Evolutionary conservation across 2,888 invertebrate genomes (phyloP), one percentile per base, ranked within the genome.

Genomic region (Scaptomyza cyrtandrae): DNA sequence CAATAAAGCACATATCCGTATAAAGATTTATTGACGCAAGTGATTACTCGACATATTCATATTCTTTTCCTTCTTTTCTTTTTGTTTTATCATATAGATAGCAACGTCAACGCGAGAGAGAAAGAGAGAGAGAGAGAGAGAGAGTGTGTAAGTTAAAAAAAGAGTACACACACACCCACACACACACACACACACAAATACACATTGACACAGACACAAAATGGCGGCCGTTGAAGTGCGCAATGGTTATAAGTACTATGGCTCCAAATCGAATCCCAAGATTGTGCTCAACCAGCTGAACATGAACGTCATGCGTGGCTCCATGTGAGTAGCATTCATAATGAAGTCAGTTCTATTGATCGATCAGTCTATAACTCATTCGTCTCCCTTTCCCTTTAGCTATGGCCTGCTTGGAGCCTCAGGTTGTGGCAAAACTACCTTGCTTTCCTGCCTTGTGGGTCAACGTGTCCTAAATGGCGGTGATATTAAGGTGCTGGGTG

Each of bases 351-450:
- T 13, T n/a, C 24, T n/a, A 16, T 44, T 19, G 16, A 44, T 43
- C n/a, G 13, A 56, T 48, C 48, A 24, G 60, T 75, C 46, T 19
- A 61, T 57, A 35, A 48, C 41, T 6, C n/a, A 9, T 14, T 16
- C 14, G 14, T n/a, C 24, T 7, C 13, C 6, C 24, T 4, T 10
- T 1, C 7, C 19, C 5, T 0, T 0, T 43, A 96, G 96, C 85
- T 98, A 98, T 90, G 97, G 97, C 31, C 93, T 98, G 7, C 93
- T 98, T 19, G 98, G 98, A 1, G 96, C 98, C 0, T 97, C 97
- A 79, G 98, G 98, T 6, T 98, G 98, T 89, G 97, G 97, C 5
- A 98, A 98, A 91, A 98, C 98, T 0, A 98, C 98, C 0, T 92
- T 98, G 4, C 93, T 98, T 9, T 95, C 96, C 54, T 96, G 97